These are phyloP conservation scores for Macrotis lagotis DNA, from an alignment of 2,113 vertebrate species.

Conservation along the genomic window DNA sequence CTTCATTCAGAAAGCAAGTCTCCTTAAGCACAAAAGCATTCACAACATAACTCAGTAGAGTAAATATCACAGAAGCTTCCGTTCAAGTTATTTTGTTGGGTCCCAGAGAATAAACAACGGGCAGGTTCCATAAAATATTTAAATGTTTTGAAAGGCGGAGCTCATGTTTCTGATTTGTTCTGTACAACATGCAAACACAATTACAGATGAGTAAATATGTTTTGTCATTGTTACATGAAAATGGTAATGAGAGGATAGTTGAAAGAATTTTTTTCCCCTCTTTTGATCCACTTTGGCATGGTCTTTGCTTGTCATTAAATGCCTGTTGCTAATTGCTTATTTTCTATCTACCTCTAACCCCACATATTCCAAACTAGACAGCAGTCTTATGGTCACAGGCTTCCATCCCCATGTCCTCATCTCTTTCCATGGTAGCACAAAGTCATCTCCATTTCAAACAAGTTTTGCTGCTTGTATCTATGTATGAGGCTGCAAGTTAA, in stretches of 20 bases:
- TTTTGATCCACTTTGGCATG: neutral
- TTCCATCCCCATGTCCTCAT: neutral
- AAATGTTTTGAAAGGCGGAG: neutral
- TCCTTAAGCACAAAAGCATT: neutral
- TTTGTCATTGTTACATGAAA: neutral
- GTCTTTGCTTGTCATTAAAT: neutral
- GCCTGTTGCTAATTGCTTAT: too few species aligned
- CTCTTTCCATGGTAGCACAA: neutral
- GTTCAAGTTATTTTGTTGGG: neutral
- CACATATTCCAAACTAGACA: neutral
- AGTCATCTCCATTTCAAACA: neutral
- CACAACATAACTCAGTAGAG: neutral
- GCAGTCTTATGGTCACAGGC: neutral
- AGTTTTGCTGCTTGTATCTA: neutral
- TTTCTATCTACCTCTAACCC: neutral
- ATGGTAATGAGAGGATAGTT: neutral
- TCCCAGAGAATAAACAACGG: neutral
- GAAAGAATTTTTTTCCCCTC: neutral
- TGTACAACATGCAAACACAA: neutral
- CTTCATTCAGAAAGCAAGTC: neutral
- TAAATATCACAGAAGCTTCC: neutral
- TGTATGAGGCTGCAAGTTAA: neutral
- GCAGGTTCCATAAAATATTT: neutral
- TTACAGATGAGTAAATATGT: neutral
- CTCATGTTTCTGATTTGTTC: neutral